Evolutionary conservation across 2,888 invertebrate genomes (phyloP).

Genomic region (Drosophila gaucha): DNA sequence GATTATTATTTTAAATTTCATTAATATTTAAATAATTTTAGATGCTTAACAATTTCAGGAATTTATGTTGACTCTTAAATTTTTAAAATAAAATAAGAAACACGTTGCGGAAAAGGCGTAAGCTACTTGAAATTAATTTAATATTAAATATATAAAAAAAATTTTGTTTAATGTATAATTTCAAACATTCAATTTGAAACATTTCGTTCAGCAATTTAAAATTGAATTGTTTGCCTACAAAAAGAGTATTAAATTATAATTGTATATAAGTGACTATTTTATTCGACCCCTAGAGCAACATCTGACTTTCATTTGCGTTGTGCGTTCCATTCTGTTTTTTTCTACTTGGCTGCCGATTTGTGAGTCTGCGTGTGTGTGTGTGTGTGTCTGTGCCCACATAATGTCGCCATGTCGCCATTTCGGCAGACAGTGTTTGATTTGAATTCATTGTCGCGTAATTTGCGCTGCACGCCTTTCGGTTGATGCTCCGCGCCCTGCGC

Average conservation of each 20-base stretch:
- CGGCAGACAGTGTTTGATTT: conserved; percentile 80
- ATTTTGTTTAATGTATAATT: too few species aligned
- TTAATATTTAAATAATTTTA: too few species aligned
- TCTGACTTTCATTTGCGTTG: conserved; percentile 47
- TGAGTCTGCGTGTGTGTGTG: conserved; percentile 8
- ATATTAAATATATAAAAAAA: too few species aligned
- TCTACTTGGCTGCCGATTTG: conserved; percentile 32
- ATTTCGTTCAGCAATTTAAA: too few species aligned
- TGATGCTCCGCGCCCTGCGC: conserved; percentile 20
- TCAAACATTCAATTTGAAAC: too few species aligned
- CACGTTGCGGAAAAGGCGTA: too few species aligned
- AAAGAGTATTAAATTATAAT: conserved; percentile 9
- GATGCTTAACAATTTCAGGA: too few species aligned
- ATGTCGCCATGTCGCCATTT: conserved; percentile 70
- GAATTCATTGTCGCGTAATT: conserved; percentile 77
- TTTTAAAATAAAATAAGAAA: too few species aligned
- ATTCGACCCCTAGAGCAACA: conserved; percentile 3
- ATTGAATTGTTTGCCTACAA: too few species aligned
- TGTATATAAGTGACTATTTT: background rate
- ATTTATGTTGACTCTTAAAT: too few species aligned
- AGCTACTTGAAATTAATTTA: too few species aligned
- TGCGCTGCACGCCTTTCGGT: conserved; percentile 57
- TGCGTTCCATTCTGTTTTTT: conserved; percentile 48
- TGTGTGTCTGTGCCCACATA: conserved; percentile 63
- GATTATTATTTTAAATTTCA: too few species aligned